A percentile compares a stretch with the other conserved stretches of the same genome.
Evolutionary conservation across 2,888 invertebrate species (phyloP).

Genomic region (Teleogryllus oceanicus): DNA sequence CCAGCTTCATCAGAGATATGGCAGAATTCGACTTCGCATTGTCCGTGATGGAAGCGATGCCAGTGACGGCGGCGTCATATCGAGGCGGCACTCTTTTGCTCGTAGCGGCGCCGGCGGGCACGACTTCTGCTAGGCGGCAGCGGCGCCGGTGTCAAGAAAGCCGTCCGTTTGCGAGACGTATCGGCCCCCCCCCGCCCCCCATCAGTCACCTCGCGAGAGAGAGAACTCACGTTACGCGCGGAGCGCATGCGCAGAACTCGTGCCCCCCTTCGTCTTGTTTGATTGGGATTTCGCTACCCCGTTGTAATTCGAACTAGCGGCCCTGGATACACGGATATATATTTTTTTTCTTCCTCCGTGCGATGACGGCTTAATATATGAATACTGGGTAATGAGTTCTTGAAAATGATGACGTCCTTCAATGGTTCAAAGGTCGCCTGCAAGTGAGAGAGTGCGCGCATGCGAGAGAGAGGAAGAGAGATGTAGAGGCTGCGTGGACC

Average conservation of each 20-base stretch:
- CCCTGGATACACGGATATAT: background rate
- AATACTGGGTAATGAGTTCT: slow-evolving; percentile 18
- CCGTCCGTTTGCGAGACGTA: no score
- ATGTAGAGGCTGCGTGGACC: background rate
- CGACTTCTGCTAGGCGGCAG: no score
- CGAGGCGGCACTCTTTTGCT: no score
- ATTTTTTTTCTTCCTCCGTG: background rate
- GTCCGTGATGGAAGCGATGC: no score
- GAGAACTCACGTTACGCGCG: no score
- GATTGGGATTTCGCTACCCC: background rate
- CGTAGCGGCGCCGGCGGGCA: no score
- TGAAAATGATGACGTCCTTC: slow-evolving; percentile 18
- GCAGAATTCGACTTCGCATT: no score
- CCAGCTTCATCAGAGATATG: background rate
- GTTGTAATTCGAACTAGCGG: background rate
- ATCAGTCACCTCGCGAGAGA: no score
- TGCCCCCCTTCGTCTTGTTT: background rate
- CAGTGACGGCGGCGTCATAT: no score
- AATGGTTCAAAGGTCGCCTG: background rate
- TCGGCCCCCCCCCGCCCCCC: no score
- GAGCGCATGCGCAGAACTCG: no score
- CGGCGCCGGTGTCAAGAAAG: no score
- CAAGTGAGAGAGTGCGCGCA: background rate
- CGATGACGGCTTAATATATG: slow-evolving; percentile 10
- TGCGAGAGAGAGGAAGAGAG: background rate